Evolutionary conservation across 2,797 vertebrate species (phyloP).

Genomic region (Coreius guichenoti): DNA sequence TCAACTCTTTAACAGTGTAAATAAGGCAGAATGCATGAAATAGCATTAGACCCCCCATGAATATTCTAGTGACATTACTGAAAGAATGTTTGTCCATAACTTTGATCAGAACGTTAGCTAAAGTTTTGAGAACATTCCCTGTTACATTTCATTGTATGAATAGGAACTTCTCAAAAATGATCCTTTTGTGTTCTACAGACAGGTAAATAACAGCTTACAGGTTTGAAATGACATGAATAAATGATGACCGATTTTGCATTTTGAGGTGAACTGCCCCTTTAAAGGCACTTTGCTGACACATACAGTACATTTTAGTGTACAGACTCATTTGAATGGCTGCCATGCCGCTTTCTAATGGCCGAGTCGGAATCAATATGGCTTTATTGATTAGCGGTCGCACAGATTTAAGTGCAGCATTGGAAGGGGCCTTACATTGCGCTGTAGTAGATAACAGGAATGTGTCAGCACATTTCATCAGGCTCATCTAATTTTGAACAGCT

Average conservation of each 20-base stretch:
- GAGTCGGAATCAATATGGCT: slow-evolving; percentile 38
- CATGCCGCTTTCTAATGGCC: slow-evolving; percentile 18
- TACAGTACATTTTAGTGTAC: neutral
- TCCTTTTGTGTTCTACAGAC: neutral
- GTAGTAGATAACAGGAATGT: slow-evolving; percentile 46
- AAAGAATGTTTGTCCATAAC: too few relatives aligned
- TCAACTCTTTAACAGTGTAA: too few relatives aligned
- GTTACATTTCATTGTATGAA: neutral
- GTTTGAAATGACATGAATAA: neutral
- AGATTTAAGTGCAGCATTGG: neutral
- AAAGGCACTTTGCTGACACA: neutral
- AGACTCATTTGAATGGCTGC: slow-evolving; percentile 32
- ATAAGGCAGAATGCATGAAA: too few relatives aligned
- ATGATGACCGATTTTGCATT: neutral
- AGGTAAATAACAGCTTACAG: neutral
- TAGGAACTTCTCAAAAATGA: neutral
- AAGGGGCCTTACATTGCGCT: slow-evolving; percentile 2
- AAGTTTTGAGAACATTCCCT: neutral
- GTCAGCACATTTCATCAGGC: slow-evolving; percentile 56
- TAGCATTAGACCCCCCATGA: too few relatives aligned
- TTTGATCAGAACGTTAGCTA: too few relatives aligned
- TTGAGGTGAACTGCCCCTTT: neutral
- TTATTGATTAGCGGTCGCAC: slow-evolving; percentile 28
- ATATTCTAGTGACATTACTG: too few relatives aligned
- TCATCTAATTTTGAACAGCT: slow-evolving; percentile 39